Evolutionary conservation across 2,797 vertebrate genomes (phyloP).

Genomic region (Trachops cirrhosus): DNA sequence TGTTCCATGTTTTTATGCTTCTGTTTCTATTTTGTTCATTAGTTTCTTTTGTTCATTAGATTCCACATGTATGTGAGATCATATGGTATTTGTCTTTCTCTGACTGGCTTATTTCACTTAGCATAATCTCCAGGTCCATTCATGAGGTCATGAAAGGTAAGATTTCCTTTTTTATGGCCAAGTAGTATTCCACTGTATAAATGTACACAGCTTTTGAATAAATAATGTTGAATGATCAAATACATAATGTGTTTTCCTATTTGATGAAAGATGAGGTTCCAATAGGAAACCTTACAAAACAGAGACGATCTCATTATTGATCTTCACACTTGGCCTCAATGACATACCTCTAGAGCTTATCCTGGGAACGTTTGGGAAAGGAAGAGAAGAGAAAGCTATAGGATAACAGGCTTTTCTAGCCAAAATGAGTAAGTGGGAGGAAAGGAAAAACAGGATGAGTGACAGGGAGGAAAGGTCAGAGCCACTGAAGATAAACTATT

Average conservation of each 20-base stretch:
- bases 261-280: not conserved
- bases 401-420: not conserved
- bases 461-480: not conserved
- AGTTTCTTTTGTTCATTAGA: not conserved
- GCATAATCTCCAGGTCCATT: not conserved
- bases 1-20: not conserved
- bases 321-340: not conserved
- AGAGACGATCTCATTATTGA: not conserved
- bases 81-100: not conserved
- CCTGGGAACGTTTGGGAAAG: not conserved
- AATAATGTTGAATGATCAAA: constrained; percentile 13
- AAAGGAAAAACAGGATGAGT: not conserved
- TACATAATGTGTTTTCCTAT: not conserved
- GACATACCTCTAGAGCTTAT: not conserved
- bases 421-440: not conserved
- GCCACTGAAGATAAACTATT: not conserved
- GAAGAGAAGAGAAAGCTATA: not conserved
- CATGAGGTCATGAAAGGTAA: not conserved
- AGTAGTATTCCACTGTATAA: not conserved
- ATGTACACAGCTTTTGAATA: not conserved
- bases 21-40: not conserved
- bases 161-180: not conserved
- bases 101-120: not conserved
- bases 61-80: not conserved
- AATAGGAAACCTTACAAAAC: not conserved